Percentiles rank a stretch among this genome's conserved stretches.
phyloP scores from a whole-genome alignment of 2,888 invertebrate genomes.

The Thymelicus acteon region DNA sequence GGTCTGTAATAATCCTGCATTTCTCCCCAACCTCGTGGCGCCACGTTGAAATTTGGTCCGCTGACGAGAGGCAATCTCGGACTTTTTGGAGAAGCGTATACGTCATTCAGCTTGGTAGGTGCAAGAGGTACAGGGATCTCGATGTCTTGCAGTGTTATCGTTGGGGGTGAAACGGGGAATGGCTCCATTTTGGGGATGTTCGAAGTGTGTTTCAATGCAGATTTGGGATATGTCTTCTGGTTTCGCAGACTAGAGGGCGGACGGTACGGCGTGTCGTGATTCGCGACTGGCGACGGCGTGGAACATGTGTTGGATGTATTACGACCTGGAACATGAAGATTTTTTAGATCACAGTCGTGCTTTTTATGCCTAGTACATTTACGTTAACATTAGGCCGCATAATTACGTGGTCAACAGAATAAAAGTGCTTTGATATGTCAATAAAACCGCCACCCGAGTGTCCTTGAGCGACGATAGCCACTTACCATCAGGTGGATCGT shows the following conservation, averaged over 20 bases:
- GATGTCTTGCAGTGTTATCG: slow-evolving; percentile 61
- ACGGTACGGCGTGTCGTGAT: slow-evolving; percentile 80
- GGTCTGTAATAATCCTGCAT: slow-evolving; percentile 89
- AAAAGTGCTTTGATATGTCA: too few relatives aligned
- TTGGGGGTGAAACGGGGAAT: slow-evolving; percentile 73
- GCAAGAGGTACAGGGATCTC: slow-evolving; percentile 74
- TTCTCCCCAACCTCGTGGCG: slow-evolving; percentile 92
- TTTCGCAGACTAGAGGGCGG: slow-evolving; percentile 77
- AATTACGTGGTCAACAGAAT: not conserved
- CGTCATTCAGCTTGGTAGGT: slow-evolving; percentile 78
- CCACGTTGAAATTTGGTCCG: slow-evolving; percentile 91
- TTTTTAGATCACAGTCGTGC: not conserved
- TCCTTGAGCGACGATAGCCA: too few relatives aligned
- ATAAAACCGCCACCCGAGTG: too few relatives aligned
- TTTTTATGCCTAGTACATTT: too few relatives aligned
- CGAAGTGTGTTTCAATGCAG: slow-evolving; percentile 69
- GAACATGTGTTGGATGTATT: slow-evolving; percentile 78
- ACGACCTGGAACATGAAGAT: slow-evolving; percentile 63
- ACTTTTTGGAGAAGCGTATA: slow-evolving; percentile 75
- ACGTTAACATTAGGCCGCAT: too few relatives aligned
- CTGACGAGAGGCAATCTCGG: slow-evolving; percentile 70
- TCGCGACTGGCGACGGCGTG: slow-evolving; percentile 75
- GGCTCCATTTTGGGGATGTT: slow-evolving; percentile 79
- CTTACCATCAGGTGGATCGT: too few relatives aligned
- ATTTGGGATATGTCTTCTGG: slow-evolving; percentile 79